Base-by-base conservation (phyloP, 2,797 vertebrate genomes). In the Lacerta viridis region DNA sequence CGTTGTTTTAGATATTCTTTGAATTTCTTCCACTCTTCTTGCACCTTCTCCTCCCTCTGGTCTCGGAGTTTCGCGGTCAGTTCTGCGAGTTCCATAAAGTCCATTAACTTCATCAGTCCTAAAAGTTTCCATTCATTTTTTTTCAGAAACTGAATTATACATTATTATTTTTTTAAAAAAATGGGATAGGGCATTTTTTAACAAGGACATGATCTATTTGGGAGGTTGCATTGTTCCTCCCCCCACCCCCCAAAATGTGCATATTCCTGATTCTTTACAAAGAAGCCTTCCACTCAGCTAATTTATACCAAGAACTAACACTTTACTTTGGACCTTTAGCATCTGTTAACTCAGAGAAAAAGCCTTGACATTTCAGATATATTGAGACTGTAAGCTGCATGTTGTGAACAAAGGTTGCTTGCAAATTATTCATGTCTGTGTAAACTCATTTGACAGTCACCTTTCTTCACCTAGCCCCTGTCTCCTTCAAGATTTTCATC, bases 381-480 rank as follows among this genome's bases (percentile, higher is more conserved):
- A 69, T 13, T 83, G 80, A n/a, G 39, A 41, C 64, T 83, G 39
- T 71, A 29, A 71, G 46, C 27, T 71, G 46, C 23, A 36, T 71
- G 77, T 80, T 71, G 25, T 29, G 43, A 55, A 71, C 77, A 87
- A 87, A 87, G 85, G 77, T 87, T 71, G 27, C 64, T 83, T 69
- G 68, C 77, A 59, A 59, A 80, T 87, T 59, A 71, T 80, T 80
- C 66, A 23, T 71, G 69, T 71, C 33, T 41, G 25, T 1, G 20
- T 80, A 87, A 80, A 71, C 66, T n/a, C 77, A 41, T 80, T 77
- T 41, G 66, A 71, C 17, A 59, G 61, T 46, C 41, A 17, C 64
- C 39, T 8, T 68, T 86, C 75, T 55, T 86, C 75, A 66, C 29
- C 29, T 86, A 25, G 61, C 61, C 41, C 76, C 41, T 13, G 33